Evolutionary conservation across 1,140 invertebrate genomes (phyloP), one percentile per base, ranked within the genome.

Genomic region (Catajapyx aquilonaris): DNA sequence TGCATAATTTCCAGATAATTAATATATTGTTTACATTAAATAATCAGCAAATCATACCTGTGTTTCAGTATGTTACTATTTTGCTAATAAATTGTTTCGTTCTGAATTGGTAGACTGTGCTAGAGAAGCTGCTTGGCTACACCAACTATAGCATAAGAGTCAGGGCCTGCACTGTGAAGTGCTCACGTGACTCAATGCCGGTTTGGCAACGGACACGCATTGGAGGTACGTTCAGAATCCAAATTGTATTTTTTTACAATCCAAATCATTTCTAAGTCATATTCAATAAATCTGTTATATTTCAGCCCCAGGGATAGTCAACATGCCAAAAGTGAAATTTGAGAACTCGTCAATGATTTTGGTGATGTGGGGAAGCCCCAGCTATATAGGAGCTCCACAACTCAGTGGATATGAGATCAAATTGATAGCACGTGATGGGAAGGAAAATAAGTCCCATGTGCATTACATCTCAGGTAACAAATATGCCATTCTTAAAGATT

Each of bases 151-250:
- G 62, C 1, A 59, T 83, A 5, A 55, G 55, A 16, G 64, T 83
- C 1, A 48, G 59, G 20, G 76, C 81, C 4, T 85, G 80, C 49
- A 77, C 73, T 11, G 68, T 72, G 28, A 52, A 66, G 11, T 75
- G 72, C 45, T 76, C 74, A 9, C 44, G 52, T 0, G 40, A 49
- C 30, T 65, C 67, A 11, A 40, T 50, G 34, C 44, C 51, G 1
- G 51, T 69, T 34, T 47, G 48, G 38, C 48, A 64, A 1, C 46
- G 55, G 22, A 77, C 74, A 10, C 54, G 60, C 33, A 69, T 76
- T 40, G 74, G 73, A 39, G 44, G 60, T 62, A 54, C 53, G 55
- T 51, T 20, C 18, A 40, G 15, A 31, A 16, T 16, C 25, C 23
- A 20, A 17, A 40, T 39, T 33, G 15, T 3, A 2, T 41, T 23